Conservation (phyloP, 2,797 vertebrate species). For the Pseudochirops corinnae region DNA sequence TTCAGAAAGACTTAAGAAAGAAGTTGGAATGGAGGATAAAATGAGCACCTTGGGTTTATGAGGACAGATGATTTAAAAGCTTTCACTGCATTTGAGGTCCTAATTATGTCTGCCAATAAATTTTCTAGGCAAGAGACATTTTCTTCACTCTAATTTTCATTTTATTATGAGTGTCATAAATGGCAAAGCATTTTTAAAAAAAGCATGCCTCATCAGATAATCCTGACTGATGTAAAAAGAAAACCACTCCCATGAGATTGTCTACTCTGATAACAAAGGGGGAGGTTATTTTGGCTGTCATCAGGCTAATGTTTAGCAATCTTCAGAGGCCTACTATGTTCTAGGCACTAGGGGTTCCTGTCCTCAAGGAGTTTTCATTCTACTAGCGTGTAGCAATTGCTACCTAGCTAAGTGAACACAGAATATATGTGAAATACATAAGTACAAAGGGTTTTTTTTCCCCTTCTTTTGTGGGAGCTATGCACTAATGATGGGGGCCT, state of each 20-base stretch:
- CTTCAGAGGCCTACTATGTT: not conserved
- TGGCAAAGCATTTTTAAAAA: slow-evolving; percentile 39
- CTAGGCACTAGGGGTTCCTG: not conserved
- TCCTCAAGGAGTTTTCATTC: not conserved
- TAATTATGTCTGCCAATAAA: slow-evolving; percentile 74
- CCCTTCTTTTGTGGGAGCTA: not conserved
- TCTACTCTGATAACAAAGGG: slow-evolving; percentile 32
- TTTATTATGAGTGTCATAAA: slow-evolving; percentile 71
- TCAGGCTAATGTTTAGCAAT: not conserved
- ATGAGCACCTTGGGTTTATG: slow-evolving; percentile 25
- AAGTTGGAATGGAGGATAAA: not conserved
- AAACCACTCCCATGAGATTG: slow-evolving; percentile 47
- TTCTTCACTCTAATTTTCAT: slow-evolving; percentile 74
- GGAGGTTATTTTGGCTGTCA: slow-evolving; percentile 3
- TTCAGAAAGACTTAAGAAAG: not conserved
- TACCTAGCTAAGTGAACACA: not conserved
- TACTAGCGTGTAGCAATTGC: not conserved
- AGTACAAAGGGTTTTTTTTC: not conserved
- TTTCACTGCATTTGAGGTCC: slow-evolving; percentile 58
- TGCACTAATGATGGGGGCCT: not conserved
- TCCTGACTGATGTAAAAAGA: slow-evolving; percentile 63
- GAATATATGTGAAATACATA: not conserved
- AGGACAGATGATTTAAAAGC: slow-evolving; percentile 56
- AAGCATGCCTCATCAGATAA: slow-evolving; percentile 51
- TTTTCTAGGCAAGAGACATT: slow-evolving; percentile 67